These are phyloP conservation scores for Perizoma affinitatum DNA, from an alignment of 2,888 invertebrate genomes.

Conservation along the genomic window DNA sequence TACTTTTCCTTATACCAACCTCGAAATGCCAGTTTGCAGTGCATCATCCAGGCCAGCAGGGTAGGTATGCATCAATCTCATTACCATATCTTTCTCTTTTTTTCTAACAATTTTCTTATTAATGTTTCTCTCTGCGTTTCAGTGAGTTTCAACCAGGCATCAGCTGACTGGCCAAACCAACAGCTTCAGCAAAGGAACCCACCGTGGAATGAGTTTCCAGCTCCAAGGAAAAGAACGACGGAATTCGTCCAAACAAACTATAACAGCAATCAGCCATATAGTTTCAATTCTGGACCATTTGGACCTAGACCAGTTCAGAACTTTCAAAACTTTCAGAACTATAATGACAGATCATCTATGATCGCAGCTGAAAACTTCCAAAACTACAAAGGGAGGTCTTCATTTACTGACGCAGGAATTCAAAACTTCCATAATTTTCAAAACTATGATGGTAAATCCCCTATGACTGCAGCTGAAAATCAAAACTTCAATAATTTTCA, in stretches of 20 bases:
- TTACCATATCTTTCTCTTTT: conserved; percentile 13
- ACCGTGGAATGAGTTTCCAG: conserved; percentile 72
- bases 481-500: conserved; percentile 22
- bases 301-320: conserved; percentile 31
- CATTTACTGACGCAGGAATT: conserved; percentile 28
- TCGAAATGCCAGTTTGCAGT: conserved; percentile 64
- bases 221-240: conserved; percentile 73
- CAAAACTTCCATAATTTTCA: conserved; percentile 24
- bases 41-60: conserved; percentile 63
- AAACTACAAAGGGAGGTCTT: conserved; percentile 56
- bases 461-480: conserved; percentile 32
- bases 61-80: conserved; percentile 79
- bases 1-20: conserved; percentile 52
- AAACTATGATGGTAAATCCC: conserved; percentile 34
- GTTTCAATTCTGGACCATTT: conserved; percentile 51
- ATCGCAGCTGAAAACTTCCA: conserved; percentile 43
- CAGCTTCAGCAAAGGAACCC: conserved; percentile 62
- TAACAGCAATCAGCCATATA: conserved; percentile 36
- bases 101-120: conserved; percentile 16
- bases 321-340: conserved; percentile 23
- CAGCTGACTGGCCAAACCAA: conserved; percentile 59
- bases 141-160: conserved; percentile 63
- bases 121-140: conserved; percentile 42
- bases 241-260: conserved; percentile 41
- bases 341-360: conserved; percentile 27